phyloP scores from a whole-genome alignment of 1,140 invertebrate genomes.

The Schlechtendalia chinensis region DNA sequence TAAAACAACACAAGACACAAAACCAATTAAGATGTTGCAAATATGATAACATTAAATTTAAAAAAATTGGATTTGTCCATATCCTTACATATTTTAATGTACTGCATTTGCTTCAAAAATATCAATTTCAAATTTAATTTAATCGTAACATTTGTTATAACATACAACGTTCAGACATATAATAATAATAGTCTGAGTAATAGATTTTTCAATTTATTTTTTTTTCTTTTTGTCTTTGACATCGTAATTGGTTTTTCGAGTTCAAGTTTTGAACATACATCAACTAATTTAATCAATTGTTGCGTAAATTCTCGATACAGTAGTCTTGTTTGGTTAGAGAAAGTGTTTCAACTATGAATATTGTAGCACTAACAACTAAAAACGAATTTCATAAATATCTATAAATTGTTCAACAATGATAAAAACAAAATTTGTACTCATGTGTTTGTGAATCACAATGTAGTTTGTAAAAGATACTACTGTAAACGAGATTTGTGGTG shows the following conservation, averaged over 20 bases:
- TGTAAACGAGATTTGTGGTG: constrained; percentile 17
- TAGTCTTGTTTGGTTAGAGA: constrained; percentile 4
- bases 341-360: constrained; percentile 6
- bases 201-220: too few relatives aligned
- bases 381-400: constrained; percentile 45
- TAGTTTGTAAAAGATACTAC: constrained; percentile 38
- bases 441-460: constrained; percentile 48
- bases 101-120: not conserved
- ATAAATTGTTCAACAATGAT: constrained; percentile 49
- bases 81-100: not conserved
- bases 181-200: too few relatives aligned
- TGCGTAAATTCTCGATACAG: constrained; percentile 11
- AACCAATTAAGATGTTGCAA: not conserved
- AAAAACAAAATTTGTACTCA: constrained; percentile 48
- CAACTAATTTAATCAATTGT: not conserved
- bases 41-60: not conserved
- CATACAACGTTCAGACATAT: too few relatives aligned
- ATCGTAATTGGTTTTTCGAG: not conserved
- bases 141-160: not conserved
- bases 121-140: not conserved
- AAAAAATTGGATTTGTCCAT: not conserved
- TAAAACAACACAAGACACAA: not conserved
- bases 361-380: constrained; percentile 41
- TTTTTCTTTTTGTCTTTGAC: not conserved
- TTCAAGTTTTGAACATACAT: not conserved